Evolutionary conservation across 1,140 invertebrate species (phyloP), one percentile per base, ranked within the genome.

Genomic region (Meteorus sp.): DNA sequence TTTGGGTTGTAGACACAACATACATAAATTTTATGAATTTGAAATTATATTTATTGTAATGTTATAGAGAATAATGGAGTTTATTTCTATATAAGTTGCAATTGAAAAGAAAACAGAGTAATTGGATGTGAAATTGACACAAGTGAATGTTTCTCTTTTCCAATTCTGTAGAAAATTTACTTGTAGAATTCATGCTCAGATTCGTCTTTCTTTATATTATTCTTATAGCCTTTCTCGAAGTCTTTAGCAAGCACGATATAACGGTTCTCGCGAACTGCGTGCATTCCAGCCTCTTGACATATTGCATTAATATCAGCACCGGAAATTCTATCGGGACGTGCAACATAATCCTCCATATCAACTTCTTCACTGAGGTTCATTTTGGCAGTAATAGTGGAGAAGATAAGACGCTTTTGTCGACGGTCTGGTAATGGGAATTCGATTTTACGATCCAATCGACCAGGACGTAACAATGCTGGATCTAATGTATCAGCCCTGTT

Each of bases 361-460:
- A 99, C 96, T 78, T 99, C 98, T 75, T 99, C 97, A 63, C 94
- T 97, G n/a, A 99, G 82, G 81, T 99, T 99, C 98, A 99, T 99
- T 76, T 95, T 98, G 0, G 91, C 84, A 0, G 97, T 99, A 59
- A 99, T 98, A 0, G 98, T 99, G 11, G 95, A 92, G 81, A 99
- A 99, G 59, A 99, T 93, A 3, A 99, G 82, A 64, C 98, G 92
- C 73, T 99, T 99, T 76, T 99, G 97, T 58, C 98, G 84, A 23
- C 97, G 85, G 83, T 99, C 98, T 0, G 98, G 98, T 19, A 99
- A 77, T 3, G 98, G 97, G 76, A 99, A 99, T 79, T 99, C 97
- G 62, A 99, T 99, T 82, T 99, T 99, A 63, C 98, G 85, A 82
- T 99, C 98, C 44, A 99, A 85, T 75, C 98, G 88, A 45, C 98